Conservation (phyloP, 2,113 vertebrate species). For the Girardinichthys multiradiatus region DNA sequence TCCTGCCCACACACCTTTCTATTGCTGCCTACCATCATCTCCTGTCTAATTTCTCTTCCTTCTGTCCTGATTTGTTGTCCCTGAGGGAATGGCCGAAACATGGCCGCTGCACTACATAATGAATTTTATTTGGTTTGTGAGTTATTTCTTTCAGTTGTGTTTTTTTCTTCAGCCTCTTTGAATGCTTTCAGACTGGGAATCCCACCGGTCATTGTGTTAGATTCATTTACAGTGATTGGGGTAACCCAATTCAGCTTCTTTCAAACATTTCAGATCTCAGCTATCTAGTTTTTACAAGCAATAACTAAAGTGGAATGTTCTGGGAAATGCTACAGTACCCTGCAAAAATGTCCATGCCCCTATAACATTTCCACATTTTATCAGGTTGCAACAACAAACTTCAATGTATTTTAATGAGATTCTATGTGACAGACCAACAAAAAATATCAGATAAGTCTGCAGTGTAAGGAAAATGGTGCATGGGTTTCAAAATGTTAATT, state of each 20-base stretch:
- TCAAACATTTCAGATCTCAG: conserved; percentile 2
- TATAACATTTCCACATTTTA: background rate
- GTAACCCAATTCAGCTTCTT: conserved; percentile 10
- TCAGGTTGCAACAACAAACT: background rate
- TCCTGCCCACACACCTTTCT: conserved; percentile 30
- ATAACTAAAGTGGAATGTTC: background rate
- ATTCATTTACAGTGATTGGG: conserved; percentile 30
- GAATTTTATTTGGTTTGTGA: conserved; percentile 33
- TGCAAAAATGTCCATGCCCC: background rate
- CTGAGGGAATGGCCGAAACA: conserved; percentile 33
- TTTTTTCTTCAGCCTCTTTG: conserved; percentile 23
- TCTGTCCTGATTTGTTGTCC: conserved; percentile 45
- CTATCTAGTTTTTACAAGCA: background rate
- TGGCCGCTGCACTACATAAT: conserved; percentile 33
- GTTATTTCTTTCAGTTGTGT: conserved; percentile 21
- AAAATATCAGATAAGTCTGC: background rate
- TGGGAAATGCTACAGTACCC: background rate
- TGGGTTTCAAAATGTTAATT: too few relatives aligned
- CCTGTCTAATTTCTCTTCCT: conserved; percentile 25
- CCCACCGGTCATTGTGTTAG: conserved; percentile 18
- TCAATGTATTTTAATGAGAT: background rate
- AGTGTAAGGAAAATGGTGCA: background rate
- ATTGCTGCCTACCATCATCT: conserved; percentile 25
- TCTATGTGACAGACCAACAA: background rate
- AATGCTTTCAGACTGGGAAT: conserved; percentile 23